These are phyloP conservation scores for Scolopax mira DNA, from an alignment of 2,113 vertebrate species.

Conservation along the genomic window DNA sequence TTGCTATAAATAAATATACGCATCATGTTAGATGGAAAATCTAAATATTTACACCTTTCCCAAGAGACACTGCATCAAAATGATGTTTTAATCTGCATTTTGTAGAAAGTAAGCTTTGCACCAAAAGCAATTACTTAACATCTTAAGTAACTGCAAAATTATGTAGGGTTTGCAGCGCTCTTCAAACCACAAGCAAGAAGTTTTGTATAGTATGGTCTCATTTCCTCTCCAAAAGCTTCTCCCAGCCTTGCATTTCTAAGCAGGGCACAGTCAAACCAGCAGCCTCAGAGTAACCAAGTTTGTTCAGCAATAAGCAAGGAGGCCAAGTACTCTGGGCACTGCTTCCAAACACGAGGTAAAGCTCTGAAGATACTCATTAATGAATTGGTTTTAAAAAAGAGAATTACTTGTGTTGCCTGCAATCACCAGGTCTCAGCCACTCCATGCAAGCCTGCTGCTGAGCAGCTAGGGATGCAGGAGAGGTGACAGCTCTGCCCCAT, in stretches of 20 bases:
- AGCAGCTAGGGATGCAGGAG: neutral
- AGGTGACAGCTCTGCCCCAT: neutral
- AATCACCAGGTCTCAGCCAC: neutral
- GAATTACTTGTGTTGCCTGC: neutral
- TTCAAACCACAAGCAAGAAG: neutral
- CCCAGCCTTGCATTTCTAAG: neutral
- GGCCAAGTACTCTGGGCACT: neutral
- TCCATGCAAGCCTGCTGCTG: neutral
- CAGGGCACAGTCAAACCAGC: neutral
- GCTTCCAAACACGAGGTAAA: neutral
- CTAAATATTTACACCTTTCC: neutral
- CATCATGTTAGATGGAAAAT: neutral
- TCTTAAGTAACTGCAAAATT: neutral
- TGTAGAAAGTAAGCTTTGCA: neutral
- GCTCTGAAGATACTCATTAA: neutral
- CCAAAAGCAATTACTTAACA: constrained; percentile 12
- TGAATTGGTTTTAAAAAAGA: neutral
- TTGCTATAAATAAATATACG: neutral
- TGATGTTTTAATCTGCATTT: neutral
- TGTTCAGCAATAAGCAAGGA: neutral
- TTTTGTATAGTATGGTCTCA: neutral
- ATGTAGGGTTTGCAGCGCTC: neutral
- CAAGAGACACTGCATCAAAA: neutral
- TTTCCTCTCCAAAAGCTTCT: neutral
- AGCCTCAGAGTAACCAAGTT: neutral